These are phyloP conservation scores for Daboia siamensis DNA, from an alignment of 2,113 vertebrate genomes.

Conservation along the genomic window DNA sequence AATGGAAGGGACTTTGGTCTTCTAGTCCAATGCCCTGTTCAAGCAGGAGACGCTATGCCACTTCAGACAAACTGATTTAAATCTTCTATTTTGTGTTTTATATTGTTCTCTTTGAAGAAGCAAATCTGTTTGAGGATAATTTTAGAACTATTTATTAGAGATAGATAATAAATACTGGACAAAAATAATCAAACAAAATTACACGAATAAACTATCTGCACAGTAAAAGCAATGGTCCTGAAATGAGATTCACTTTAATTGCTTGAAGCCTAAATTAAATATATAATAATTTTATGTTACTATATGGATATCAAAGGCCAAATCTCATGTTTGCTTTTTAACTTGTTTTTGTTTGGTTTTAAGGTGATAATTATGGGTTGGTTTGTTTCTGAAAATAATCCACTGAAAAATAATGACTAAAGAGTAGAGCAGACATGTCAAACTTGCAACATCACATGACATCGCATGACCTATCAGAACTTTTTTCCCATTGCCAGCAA, in stretches of 20 bases:
- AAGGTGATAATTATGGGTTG: neutral
- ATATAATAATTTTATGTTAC: neutral
- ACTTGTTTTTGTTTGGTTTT: neutral
- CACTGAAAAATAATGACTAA: neutral
- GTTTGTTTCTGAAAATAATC: neutral
- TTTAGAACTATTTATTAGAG: neutral
- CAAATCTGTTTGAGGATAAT: neutral
- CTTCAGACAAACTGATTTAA: neutral
- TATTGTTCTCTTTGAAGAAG: neutral
- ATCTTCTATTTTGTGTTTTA: neutral
- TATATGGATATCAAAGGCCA: neutral
- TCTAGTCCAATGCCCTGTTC: neutral
- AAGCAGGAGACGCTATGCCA: neutral
- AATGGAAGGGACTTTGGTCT: neutral
- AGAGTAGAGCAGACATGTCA: no score
- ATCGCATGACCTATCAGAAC: rapidly evolving
- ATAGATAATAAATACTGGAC: neutral
- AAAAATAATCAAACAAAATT: neutral
- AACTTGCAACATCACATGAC: no score
- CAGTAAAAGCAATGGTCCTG: neutral
- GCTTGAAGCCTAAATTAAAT: neutral
- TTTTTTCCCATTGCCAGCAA: no score
- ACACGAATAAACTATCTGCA: neutral
- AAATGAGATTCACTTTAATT: neutral
- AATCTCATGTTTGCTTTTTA: neutral